Evolutionary conservation across 2,113 vertebrate genomes (phyloP), one percentile per base, ranked within the genome.

Genomic region (Hassar affinis): DNA sequence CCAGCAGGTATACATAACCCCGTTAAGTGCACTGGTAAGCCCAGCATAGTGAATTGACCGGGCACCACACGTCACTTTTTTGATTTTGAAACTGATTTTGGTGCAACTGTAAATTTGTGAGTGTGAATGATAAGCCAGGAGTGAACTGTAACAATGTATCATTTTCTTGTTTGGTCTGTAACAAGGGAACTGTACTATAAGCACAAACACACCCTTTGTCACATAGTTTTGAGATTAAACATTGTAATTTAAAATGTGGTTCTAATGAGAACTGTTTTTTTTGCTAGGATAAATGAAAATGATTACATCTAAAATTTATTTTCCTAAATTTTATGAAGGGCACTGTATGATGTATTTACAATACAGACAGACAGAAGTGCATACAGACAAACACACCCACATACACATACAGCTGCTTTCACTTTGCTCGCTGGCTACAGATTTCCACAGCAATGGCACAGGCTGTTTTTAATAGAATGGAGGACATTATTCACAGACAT

Each of bases 391-490:
- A 49, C 72, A 85, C 82, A 80, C 0, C 17, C 75, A 82, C 79
- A 84, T 38, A 30, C 57, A 66, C 18, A 76, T 56, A 47, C 84
- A 87, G 84, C 80, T 80, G 86, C 52, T 80, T 87, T 85, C 75
- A 79, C 75, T 87, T 87, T 87, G 51, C 51, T 80, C 59, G 57
- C 42, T 75, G 62, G 80, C 79, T 82, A 85, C 79, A 84, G 22
- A 56, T 78, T 74, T 87, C 82, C 83, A 81, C 79, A 78, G 82
- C 62, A 81, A 84, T 68, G 47, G 51, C 78, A 33, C 62, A 72
- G 86, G 52, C 79, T 85, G 86, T 78, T 85, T 87, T 85, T 85
- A 81, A 87, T 82, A 42, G 59, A 80, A 66, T 79, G 49, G 27
- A 79, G 68, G 45, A 56, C 83, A 85, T 87, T 84, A 84, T 79